A percentile compares a stretch with the other conserved stretches of the same genome.
phyloP scores from a whole-genome alignment of 2,888 invertebrate species.

The Bhutanitis thaidina region DNA sequence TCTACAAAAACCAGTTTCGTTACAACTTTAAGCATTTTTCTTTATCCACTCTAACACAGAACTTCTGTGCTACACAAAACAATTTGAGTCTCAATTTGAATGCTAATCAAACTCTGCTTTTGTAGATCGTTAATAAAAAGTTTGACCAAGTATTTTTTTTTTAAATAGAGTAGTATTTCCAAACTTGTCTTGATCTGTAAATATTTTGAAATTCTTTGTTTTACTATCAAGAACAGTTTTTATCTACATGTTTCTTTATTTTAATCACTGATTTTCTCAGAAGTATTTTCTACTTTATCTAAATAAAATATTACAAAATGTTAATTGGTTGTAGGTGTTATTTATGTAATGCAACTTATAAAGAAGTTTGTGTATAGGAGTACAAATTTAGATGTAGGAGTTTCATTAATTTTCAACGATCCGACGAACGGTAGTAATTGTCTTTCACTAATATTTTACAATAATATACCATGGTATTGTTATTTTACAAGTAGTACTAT shows the following conservation, averaged over 20 bases:
- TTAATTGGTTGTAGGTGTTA: too few species aligned
- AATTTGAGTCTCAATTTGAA: neutral
- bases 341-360: too few species aligned
- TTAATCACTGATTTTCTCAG: too few species aligned
- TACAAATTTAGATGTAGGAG: too few species aligned
- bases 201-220: constrained; percentile 8
- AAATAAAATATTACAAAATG: too few species aligned
- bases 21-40: neutral
- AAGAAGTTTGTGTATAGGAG: too few species aligned
- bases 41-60: constrained; percentile 1
- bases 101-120: neutral
- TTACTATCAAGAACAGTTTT: neutral
- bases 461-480: too few species aligned
- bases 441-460: too few species aligned
- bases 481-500: too few species aligned
- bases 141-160: neutral
- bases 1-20: neutral
- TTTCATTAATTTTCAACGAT: too few species aligned
- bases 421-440: too few species aligned
- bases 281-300: too few species aligned
- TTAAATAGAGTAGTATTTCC: neutral
- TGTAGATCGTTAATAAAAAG: neutral
- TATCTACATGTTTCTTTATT: neutral
- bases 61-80: neutral
- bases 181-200: neutral